phyloP scores from a whole-genome alignment of 2,888 invertebrate genomes.

The Apamea sordens region DNA sequence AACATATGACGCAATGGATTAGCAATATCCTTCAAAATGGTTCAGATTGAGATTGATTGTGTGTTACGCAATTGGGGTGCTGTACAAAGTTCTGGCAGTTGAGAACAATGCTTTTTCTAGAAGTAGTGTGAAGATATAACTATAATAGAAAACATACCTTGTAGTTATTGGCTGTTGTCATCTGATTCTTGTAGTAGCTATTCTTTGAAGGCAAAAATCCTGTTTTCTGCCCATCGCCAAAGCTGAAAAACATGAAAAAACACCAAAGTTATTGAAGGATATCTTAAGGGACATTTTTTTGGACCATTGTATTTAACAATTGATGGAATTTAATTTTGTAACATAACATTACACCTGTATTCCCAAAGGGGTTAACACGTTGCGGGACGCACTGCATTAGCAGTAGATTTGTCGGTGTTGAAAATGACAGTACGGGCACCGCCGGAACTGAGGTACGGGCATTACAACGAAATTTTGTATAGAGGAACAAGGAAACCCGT shows the following conservation, averaged over 20 bases:
- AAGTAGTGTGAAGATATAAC: background rate
- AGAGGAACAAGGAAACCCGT: too few relatives aligned
- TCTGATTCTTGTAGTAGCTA: conserved; percentile 92
- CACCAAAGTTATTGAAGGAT: background rate
- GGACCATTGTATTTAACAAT: background rate
- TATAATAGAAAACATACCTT: conserved; percentile 88
- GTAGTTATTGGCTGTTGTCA: conserved; percentile 89
- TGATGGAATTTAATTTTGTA: background rate
- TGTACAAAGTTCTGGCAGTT: background rate
- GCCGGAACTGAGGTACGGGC: too few relatives aligned
- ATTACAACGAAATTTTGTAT: too few relatives aligned
- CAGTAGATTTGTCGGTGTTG: too few relatives aligned
- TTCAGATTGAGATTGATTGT: too few relatives aligned
- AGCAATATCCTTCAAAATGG: too few relatives aligned
- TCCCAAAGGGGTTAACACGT: background rate
- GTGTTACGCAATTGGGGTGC: too few relatives aligned
- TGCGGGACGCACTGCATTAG: too few relatives aligned
- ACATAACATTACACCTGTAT: background rate
- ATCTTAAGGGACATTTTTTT: background rate
- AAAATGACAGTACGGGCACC: too few relatives aligned
- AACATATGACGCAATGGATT: too few relatives aligned
- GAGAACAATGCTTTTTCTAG: background rate
- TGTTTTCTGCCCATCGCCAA: conserved; percentile 92
- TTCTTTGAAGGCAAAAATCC: conserved; percentile 91
- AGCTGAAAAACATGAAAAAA: conserved; percentile 79